Base-by-base conservation (phyloP, 2,888 invertebrate genomes). In the Protonemura montana region DNA sequence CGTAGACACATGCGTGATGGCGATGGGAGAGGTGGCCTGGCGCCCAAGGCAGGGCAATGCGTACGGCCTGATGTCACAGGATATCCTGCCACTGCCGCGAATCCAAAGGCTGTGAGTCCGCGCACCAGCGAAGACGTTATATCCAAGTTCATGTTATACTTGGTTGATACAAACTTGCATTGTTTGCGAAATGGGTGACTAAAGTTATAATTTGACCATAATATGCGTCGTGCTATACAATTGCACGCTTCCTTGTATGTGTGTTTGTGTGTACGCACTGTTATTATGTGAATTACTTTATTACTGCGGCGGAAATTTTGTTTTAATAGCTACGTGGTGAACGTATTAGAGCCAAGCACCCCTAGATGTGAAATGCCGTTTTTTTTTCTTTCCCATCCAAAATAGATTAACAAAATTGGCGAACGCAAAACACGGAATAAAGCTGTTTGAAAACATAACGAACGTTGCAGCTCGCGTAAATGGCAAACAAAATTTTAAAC, bases 61-160 rank as follows among this genome's bases (percentile, higher is more conserved):
- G 81, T 30, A 81, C 2, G 81, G 28, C 28, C 29, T 81, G 29
- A 81, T 81, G 81, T 28, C 81, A 21, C 81, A 81, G 81, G 81
- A 81, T 30, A 81, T 81, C 81, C 81, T 27, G 81, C 29, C 81
- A 10, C 35, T 6, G 5, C 10, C 3, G 35, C 35, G 3, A 35
- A 10, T 35, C 35, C 59, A 21, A 16, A 21, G 21, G 6, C 13
- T 59, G 1, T 2, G 21, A 59, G 21, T 21, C 59, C 59, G 59
- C n/a, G n/a, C n/a, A 59, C 3, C 59, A 59, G 59, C 16, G 21
- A 21, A 59, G 59, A 59, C 59, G 59, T 59, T 16, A 59, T 59
- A 16, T 59, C 13, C n/a, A n/a, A 59, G 59, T 59, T 59, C 21
- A 13, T 10, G 35, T n/a, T n/a, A n/a, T 35, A 35, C 35, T 35